phyloP scores from a whole-genome alignment of 2,888 invertebrate species.

The Luperina nickerlii region DNA sequence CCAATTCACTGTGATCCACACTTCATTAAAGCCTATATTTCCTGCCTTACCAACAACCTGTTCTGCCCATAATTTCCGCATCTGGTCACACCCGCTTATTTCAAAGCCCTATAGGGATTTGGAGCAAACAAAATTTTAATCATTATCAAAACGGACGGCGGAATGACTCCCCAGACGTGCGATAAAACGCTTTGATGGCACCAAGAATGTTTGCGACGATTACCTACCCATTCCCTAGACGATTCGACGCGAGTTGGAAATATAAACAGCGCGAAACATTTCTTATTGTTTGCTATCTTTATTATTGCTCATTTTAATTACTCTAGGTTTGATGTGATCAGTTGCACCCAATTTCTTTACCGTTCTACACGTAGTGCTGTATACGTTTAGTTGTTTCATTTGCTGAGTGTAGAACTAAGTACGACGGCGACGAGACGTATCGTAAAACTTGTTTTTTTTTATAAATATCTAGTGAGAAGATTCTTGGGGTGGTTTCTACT shows the following conservation, averaged over 20 bases:
- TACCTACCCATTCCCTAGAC: slow-evolving; percentile 65
- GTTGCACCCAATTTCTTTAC: not conserved
- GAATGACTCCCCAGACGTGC: slow-evolving; percentile 62
- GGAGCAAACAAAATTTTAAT: slow-evolving; percentile 67
- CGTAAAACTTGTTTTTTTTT: not conserved
- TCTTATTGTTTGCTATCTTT: slow-evolving; percentile 38
- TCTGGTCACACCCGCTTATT: slow-evolving; percentile 57
- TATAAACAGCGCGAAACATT: slow-evolving; percentile 50
- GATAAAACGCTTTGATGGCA: slow-evolving; percentile 68
- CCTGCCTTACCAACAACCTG: not conserved
- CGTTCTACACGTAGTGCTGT: no score
- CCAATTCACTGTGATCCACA: not conserved
- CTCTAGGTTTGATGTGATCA: not conserved
- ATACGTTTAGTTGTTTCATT: not conserved
- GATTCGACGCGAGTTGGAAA: slow-evolving; percentile 50
- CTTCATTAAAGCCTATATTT: slow-evolving; percentile 12
- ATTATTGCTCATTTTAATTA: slow-evolving; percentile 46
- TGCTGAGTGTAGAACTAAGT: no score
- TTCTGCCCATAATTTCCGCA: slow-evolving; percentile 38
- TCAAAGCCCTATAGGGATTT: slow-evolving; percentile 58
- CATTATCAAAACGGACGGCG: slow-evolving; percentile 66
- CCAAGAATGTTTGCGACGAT: slow-evolving; percentile 64
- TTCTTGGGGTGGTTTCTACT: not conserved
- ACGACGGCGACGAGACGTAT: not conserved
- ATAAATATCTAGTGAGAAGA: no score